Conservation (phyloP, 1,140 invertebrate genomes). For the Cephus cinctus region DNA sequence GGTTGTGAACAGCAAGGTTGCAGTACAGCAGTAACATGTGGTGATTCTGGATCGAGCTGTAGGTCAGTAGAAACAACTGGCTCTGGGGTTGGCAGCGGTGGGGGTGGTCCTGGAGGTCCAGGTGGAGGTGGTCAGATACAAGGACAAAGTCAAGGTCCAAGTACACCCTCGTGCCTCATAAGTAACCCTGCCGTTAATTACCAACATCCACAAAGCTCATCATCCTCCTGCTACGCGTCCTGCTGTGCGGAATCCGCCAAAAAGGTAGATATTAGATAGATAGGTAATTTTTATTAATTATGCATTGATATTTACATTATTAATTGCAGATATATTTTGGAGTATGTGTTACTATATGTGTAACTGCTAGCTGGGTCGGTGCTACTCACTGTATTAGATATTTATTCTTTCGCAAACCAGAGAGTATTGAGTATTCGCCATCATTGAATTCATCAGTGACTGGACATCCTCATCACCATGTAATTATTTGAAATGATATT, state of each 20-base stretch:
- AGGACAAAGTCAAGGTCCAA: constrained; percentile 36
- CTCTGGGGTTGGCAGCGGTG: constrained; percentile 21
- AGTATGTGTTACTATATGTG: constrained; percentile 78
- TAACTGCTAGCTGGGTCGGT: constrained; percentile 86
- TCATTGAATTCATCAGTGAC: constrained; percentile 47
- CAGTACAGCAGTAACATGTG: constrained; percentile 30
- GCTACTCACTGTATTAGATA: constrained; percentile 86
- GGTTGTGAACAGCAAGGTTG: constrained; percentile 44
- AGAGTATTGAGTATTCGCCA: constrained; percentile 29
- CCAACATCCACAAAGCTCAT: constrained; percentile 32
- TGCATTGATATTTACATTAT: constrained; percentile 12
- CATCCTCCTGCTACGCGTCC: constrained; percentile 42
- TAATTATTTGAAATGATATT: too few species aligned
- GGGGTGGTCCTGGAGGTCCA: constrained; percentile 18
- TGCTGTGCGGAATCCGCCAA: constrained; percentile 50
- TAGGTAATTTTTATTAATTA: not conserved
- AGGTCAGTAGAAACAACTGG: constrained; percentile 38
- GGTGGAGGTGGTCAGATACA: constrained; percentile 12
- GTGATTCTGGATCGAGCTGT: constrained; percentile 38
- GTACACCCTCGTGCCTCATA: constrained; percentile 35
- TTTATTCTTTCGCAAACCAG: constrained; percentile 66
- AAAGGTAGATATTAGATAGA: constrained; percentile 33
- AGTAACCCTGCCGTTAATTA: constrained; percentile 31
- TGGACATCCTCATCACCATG: constrained; percentile 53
- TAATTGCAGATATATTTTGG: constrained; percentile 80